These are phyloP conservation scores for Siphamia tubifer DNA, from an alignment of 2,113 vertebrate species.

Conservation along the genomic window DNA sequence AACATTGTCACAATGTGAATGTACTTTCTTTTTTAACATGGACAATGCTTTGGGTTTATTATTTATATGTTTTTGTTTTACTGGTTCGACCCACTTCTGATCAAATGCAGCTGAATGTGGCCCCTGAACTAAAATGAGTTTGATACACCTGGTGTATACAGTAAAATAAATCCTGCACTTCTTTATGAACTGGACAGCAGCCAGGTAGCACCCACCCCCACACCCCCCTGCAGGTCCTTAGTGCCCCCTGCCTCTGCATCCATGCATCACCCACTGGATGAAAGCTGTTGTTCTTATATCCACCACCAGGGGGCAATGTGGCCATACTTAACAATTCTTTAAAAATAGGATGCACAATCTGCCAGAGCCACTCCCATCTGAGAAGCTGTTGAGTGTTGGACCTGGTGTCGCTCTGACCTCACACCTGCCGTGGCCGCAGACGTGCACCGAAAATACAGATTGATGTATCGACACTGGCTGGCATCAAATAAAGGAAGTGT, in stretches of 20 bases:
- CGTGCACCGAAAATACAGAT: neutral
- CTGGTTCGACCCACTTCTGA: no score
- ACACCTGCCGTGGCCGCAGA: neutral
- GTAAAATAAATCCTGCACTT: neutral
- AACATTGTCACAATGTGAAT: no score
- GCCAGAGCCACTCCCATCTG: conserved; percentile 57
- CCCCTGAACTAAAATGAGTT: no score
- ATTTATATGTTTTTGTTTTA: no score
- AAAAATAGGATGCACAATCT: neutral
- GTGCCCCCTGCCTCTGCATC: neutral
- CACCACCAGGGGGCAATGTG: conserved; percentile 51
- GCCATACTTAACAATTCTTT: neutral
- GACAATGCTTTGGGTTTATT: no score
- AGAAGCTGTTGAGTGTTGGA: neutral
- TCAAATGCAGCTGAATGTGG: no score
- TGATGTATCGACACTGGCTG: neutral
- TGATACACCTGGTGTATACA: no score
- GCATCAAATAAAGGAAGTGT: no score
- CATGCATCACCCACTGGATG: neutral
- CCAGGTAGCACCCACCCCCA: no score
- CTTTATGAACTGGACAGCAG: neutral
- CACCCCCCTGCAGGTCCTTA: neutral
- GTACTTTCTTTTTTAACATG: no score
- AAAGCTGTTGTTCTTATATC: neutral
- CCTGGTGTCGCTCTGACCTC: neutral